Evolutionary conservation across 2,113 vertebrate genomes (phyloP), one percentile per base, ranked within the genome.

Genomic region (Trachemys scripta): DNA sequence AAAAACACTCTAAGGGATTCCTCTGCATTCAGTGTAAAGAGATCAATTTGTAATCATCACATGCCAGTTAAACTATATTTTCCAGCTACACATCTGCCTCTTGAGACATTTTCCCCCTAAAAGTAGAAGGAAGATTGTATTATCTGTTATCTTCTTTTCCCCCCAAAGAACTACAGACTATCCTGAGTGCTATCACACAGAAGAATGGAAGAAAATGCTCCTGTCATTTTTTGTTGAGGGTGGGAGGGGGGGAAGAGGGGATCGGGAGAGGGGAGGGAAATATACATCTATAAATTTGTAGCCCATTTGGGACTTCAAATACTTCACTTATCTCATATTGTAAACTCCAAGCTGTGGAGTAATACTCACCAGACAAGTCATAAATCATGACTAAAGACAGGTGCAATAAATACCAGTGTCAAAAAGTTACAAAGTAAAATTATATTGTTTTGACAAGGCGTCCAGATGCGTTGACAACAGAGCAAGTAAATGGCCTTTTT

Each of bases 371-470:
- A 99, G 98, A 98, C 98, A 98, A 98, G 98, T 98, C 98, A 99
- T 99, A 99, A 98, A 99, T 99, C 99, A 99, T 98, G 98, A 98
- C 98, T 98, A 98, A 95, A 98, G 98, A 98, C 98, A 98, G 98
- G 98, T 98, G 98, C 97, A 98, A 98, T 98, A 98, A 98, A 98
- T 98, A 98, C 96, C 98, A 88, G 98, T 98, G 98, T 99, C 98
- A 98, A 97, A 98, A 98, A 98, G 98, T 98, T 98, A 98, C 98
- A 95, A 97, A 97, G 98, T 97, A 97, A 98, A 98, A 98, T 98
- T 98, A 98, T 97, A 98, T 98, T 99, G 98, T 99, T 99, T 99
- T 99, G 99, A 99, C 98, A 99, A 99, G 98, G 96, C 10, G 96
- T 98, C 98, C 98, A 98, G 97, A 98, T 98, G 98, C 98, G 88